Conservation (phyloP, 2,888 invertebrate species). For the Axea sp. region DNA sequence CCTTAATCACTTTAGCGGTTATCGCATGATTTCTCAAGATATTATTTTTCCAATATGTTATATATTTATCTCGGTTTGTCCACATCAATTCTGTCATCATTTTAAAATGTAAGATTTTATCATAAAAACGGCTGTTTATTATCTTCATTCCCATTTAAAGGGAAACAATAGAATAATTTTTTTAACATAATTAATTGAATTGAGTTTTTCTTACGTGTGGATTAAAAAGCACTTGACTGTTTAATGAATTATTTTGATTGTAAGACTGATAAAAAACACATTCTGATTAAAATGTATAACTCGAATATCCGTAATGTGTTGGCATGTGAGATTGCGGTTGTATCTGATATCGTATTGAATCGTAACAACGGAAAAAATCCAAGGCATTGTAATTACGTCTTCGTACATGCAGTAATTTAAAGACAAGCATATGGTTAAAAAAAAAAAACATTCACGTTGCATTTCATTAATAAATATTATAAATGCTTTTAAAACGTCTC, state of each 20-base stretch:
- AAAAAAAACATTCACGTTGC: not conserved
- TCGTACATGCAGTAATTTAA: constrained; percentile 46
- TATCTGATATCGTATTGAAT: constrained; percentile 38
- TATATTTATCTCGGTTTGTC: too few relatives aligned
- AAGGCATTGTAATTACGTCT: constrained; percentile 52
- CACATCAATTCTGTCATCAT: too few relatives aligned
- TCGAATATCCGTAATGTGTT: constrained; percentile 23
- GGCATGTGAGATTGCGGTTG: constrained; percentile 26
- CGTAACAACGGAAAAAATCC: constrained; percentile 38
- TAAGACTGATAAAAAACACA: constrained; percentile 4
- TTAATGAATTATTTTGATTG: constrained; percentile 3
- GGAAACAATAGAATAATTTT: too few relatives aligned
- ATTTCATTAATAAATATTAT: constrained; percentile 13
- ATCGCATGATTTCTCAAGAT: too few relatives aligned
- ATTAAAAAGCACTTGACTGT: constrained; percentile 1
- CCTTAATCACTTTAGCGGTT: too few relatives aligned
- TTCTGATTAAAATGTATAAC: constrained; percentile 43
- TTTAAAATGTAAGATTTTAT: too few relatives aligned
- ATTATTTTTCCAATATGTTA: too few relatives aligned
- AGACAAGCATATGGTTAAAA: constrained; percentile 14
- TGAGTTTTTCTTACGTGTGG: too few relatives aligned
- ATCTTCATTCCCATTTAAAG: too few relatives aligned
- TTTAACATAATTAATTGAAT: too few relatives aligned
- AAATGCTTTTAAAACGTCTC: not conserved
- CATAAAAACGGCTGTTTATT: too few relatives aligned